phyloP scores from a whole-genome alignment of 2,113 vertebrate species.

The Lycocorax pyrrhopterus region DNA sequence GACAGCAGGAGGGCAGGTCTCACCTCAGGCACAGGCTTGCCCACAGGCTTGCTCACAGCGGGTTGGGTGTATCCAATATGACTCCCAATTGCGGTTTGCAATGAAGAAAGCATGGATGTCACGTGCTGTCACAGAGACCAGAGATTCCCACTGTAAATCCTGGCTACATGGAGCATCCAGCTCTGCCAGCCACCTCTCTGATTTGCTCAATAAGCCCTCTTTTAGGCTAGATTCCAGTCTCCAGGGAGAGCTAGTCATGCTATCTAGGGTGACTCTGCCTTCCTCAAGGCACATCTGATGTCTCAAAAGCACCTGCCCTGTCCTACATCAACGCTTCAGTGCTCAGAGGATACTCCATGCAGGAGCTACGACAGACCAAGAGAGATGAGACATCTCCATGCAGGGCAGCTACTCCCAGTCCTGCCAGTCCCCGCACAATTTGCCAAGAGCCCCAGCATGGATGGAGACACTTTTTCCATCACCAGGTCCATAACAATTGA shows the following conservation, averaged over 20 bases:
- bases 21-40: not conserved
- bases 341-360: not conserved
- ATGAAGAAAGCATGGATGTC: not conserved
- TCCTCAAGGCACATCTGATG: not conserved
- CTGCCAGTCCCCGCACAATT: not conserved
- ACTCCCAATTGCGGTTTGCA: not conserved
- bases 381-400: not conserved
- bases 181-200: not conserved
- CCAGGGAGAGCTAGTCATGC: not conserved
- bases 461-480: not conserved
- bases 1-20: not conserved
- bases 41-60: not conserved
- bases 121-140: not conserved
- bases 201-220: not conserved
- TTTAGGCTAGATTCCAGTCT: not conserved
- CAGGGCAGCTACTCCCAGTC: not conserved
- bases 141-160: not conserved
- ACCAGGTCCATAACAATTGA: not conserved
- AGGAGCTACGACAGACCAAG: not conserved
- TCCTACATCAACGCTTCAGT: not conserved
- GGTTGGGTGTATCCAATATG: not conserved
- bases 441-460: not conserved
- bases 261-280: not conserved
- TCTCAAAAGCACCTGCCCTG: not conserved
- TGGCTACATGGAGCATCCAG: not conserved